Base-by-base conservation (phyloP, 2,888 invertebrate species). In the Pimpla rufipes region DNA sequence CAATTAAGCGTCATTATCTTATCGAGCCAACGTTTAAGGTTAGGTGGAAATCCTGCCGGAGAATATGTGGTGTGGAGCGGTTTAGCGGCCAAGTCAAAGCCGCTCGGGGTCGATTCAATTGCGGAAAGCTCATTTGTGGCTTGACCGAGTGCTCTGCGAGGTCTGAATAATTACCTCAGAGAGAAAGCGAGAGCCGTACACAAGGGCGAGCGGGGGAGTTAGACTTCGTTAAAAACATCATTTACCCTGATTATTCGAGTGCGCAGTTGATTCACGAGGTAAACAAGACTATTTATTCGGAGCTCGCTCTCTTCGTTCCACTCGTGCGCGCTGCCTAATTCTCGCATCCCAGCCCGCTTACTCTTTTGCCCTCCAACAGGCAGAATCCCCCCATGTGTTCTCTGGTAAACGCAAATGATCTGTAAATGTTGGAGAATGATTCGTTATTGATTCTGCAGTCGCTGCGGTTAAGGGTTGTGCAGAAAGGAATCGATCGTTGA, bases 191-290 rank as follows among this genome's bases (percentile, higher is more conserved):
- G 47, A 74, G 16, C 62, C 62, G 18, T 37, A 21, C 47, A 29
- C 21, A 13, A 21, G 47, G 21, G 21, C 29, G 29, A 29, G 52
- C 47, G 62, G 50, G 23, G 47, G 18, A 55, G 50, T 37, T 40
- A 68, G 16, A 59, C 47, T 78, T 81, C 81, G 81, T 84, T 83
- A 87, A 88, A 88, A 89, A 87, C 86, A 84, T 86, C 85, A 87
- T 88, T 88, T 86, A 83, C 85, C 81, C 84, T 85, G 87, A 88
- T 89, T 86, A 89, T 87, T 87, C 84, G 66, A 81, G 80, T 79
- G 73, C 55, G 78, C 47, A 40, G 57, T 66, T 79, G 81, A 87
- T 68, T 75, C 64, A 50, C 70, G 66, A 23, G 45, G 79, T 75
- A 87, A 88, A 88, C 81, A 85, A 78, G 62, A 64, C 42, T 37